These are phyloP conservation scores for Drosophila suzukii DNA, from an alignment of 1,140 invertebrate genomes.

Conservation along the genomic window DNA sequence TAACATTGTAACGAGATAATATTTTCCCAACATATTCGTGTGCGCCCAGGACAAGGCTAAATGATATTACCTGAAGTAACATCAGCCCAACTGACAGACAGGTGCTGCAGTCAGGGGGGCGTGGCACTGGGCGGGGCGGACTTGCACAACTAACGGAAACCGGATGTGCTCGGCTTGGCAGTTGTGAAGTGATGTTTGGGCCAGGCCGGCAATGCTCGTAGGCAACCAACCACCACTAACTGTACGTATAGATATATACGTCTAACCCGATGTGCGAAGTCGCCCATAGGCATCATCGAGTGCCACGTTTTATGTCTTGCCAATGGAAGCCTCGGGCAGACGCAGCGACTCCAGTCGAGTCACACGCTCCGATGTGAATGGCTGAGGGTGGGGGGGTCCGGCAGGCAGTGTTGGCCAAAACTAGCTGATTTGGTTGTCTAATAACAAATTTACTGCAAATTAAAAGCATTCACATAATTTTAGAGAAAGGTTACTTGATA, in stretches of 20 bases:
- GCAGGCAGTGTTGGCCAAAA: conserved; percentile 9
- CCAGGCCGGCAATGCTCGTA: conserved; percentile 41
- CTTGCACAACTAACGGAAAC: conserved; percentile 76
- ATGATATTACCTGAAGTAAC: conserved; percentile 83
- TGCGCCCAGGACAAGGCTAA: conserved; percentile 59
- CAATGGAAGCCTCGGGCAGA: conserved; percentile 49
- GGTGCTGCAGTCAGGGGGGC: conserved; percentile 7
- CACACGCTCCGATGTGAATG: conserved; percentile 14
- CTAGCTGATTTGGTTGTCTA: not conserved
- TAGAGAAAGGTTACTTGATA: no score
- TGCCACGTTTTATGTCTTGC: conserved; percentile 78
- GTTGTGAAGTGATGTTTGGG: conserved; percentile 79
- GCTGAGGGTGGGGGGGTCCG: not conserved
- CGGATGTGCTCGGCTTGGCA: conserved; percentile 81
- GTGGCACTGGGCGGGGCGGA: not conserved
- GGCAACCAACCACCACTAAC: conserved; percentile 21
- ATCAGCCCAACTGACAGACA: conserved; percentile 78
- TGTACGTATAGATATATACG: not conserved
- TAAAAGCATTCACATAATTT: no score
- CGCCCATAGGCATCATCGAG: conserved; percentile 79
- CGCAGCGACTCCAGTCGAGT: conserved; percentile 43
- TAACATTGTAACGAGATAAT: conserved; percentile 79
- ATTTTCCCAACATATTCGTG: conserved; percentile 76
- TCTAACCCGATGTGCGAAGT: conserved; percentile 57
- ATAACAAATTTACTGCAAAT: not conserved